phyloP scores from a whole-genome alignment of 2,888 invertebrate genomes.

The Philonicus albiceps region DNA sequence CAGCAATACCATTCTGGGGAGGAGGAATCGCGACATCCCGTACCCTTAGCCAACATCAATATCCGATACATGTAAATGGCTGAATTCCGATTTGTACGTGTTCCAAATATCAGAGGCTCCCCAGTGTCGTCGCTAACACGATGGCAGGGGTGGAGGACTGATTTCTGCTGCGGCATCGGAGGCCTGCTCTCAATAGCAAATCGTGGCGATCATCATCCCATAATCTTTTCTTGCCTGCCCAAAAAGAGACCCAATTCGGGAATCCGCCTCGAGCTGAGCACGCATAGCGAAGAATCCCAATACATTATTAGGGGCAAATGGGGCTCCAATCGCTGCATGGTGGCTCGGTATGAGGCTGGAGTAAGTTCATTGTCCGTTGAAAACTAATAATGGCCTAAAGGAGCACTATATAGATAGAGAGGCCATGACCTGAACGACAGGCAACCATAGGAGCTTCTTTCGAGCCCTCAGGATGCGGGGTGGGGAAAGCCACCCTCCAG shows the following conservation, averaged over 20 bases:
- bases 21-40: neutral
- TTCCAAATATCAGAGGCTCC: slow-evolving; percentile 18
- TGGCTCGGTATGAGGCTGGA: neutral
- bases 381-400: slow-evolving; percentile 34
- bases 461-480: neutral
- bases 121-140: neutral
- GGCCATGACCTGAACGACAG: neutral
- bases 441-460: neutral
- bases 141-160: neutral
- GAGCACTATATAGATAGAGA: neutral
- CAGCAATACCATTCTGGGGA: neutral
- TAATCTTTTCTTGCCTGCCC: slow-evolving; percentile 14
- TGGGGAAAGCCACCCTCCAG: neutral
- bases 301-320: neutral
- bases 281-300: neutral
- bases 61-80: slow-evolving; percentile 35
- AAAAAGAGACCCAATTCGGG: neutral
- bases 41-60: slow-evolving; percentile 1
- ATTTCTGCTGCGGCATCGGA: neutral
- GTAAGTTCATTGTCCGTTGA: slow-evolving; percentile 29
- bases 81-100: slow-evolving; percentile 36
- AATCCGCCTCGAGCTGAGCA: neutral
- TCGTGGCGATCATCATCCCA: slow-evolving; percentile 20
- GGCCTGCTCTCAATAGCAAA: neutral
- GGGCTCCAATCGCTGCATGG: neutral